Base-by-base conservation (phyloP, 1,140 invertebrate genomes). In the Notospermus geniculatus region DNA sequence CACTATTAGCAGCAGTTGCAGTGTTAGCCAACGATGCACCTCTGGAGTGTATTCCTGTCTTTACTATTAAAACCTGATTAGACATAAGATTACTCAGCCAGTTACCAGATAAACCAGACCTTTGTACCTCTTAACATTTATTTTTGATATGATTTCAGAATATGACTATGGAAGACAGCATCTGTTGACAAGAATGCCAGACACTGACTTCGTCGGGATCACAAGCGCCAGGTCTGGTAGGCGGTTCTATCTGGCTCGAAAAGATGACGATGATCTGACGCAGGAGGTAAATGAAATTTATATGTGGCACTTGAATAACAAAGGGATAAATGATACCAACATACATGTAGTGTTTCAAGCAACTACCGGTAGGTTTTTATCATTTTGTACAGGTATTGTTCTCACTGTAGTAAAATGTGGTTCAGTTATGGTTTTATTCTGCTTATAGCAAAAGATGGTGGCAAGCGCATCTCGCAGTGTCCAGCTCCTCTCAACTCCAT, bases 181-280 rank as follows among this genome's bases (percentile, higher is more conserved):
- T 43, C 71, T 78, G 9, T 56, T 63, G 17, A 71, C 50, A 39
- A 59, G 66, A 25, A 71, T 75, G 11, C 74, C 75, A 4, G 43
- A 46, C 30, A 67, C 67, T 23, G 67, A 71, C 36, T 77, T 71
- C 57, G 64, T 79, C 15, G 62, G 66, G 41, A 69, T 70, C 17
- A 72, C 71, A 25, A 66, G 64, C 54, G 65, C 60, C 59, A 71
- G 75, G 7, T 23, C 22, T 29, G 75, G 75, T 11, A 64, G 63
- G 27, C 63, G 70, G 55, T 70, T 71, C 2, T 77, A 79, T 58
- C 66, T 79, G 62, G 68, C 63, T 32, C 22, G 75, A 1, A 71
- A 71, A 57, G 70, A 74, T 60, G 68, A 73, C 43, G 52, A 58
- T 11, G 63, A 71, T 1, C 41, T 71, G 23, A 63, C 70, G 43